Evolutionary conservation across 2,888 invertebrate species (phyloP), one percentile per base, ranked within the genome.

Genomic region (Craniophora ligustri): DNA sequence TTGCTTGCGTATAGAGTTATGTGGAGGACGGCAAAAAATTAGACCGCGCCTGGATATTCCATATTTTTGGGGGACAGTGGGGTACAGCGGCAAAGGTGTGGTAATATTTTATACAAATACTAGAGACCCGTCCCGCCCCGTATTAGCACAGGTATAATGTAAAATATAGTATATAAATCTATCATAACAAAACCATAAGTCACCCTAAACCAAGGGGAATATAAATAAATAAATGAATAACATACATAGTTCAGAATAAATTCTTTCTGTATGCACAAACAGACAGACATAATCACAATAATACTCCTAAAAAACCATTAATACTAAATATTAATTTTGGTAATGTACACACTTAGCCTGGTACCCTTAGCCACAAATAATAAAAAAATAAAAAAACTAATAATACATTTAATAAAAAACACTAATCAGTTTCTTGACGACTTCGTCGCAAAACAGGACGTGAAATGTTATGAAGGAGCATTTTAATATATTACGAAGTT

Each of bases 1-100:
- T 73, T 66, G 72, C 60, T 61, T 40, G 56, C 47, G 26, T 57
- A 56, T 67, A 31, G 35, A 59, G 41, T 54, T 48, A 36, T 58
- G 46, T 30, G 38, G 49, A 66, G 66, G 62, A 34, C 15, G 41
- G 2, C 13, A 44, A 42, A 48, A 65, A 57, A 61, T 69, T 66
- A 40, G 57, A 53, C 47, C 35, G 28, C 30, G 45, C 19, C 15
- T 19, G 14, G 28, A 46, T 64, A 39, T 47, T 34, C 13, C 7
- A 3, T 42, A 26, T 38, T 66, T 28, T 23, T 41, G 36, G 19
- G 21, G 19, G 26, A 32, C 28, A n/a, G 6, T 3, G 2, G 15
- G 13, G 19, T 49, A n/a, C 18, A 19, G n/a, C 10, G 13, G 3
- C 26, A n/a, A 8, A 32, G 18, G 14, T 46, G 34, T 42, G 21